Percentiles rank a stretch among this genome's conserved stretches.
Conservation (phyloP, 1,140 invertebrate genomes). For the Drosophila simulans region DNA sequence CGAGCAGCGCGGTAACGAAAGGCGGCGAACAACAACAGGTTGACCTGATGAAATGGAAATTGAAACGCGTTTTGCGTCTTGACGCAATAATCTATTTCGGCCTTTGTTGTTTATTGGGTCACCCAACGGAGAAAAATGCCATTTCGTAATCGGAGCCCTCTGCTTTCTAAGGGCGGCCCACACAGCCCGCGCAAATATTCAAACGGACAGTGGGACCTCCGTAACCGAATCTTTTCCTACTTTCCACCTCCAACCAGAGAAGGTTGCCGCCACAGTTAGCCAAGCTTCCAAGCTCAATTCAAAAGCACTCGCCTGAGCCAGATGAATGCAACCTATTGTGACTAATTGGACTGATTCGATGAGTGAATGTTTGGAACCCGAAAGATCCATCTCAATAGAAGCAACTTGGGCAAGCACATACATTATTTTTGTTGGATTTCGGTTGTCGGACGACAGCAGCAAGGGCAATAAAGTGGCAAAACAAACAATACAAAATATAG, state of each 20-base stretch:
- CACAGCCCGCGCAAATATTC: constrained; percentile 47
- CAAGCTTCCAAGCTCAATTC: background rate
- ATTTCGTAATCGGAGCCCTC: constrained; percentile 57
- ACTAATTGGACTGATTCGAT: background rate
- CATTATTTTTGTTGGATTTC: no score
- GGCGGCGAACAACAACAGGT: constrained; percentile 57
- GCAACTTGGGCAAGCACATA: no score
- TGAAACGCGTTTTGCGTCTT: constrained; percentile 57
- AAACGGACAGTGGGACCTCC: constrained; percentile 22
- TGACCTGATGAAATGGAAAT: constrained; percentile 79
- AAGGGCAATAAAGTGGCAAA: no score
- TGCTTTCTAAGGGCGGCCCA: constrained; percentile 37
- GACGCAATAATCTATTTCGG: constrained; percentile 72
- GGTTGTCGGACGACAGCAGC: no score
- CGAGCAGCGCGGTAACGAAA: background rate
- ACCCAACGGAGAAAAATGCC: constrained; percentile 59
- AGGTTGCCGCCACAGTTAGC: background rate
- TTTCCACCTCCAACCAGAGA: constrained; percentile 4
- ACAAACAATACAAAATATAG: no score
- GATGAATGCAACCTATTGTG: background rate
- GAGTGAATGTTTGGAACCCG: no score
- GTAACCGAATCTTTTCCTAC: constrained; percentile 4
- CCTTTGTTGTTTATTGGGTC: constrained; percentile 67
- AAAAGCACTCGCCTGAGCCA: no score
- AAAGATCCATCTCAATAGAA: no score